Base-by-base conservation (phyloP, 92 coral and sea anemone species). In the Palythoa caribaeorum region DNA sequence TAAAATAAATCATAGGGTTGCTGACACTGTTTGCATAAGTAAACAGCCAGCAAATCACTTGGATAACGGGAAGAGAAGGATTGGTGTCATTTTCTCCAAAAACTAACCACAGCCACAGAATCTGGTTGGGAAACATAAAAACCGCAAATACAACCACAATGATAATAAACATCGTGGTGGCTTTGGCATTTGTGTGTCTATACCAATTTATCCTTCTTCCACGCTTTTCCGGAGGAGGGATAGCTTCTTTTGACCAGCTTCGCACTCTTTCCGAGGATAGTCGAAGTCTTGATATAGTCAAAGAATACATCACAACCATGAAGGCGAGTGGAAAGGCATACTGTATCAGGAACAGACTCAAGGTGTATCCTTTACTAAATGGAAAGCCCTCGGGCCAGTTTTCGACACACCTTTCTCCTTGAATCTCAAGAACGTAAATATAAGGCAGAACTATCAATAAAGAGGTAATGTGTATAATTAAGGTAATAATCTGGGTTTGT, bases 311-410 rank as follows among this genome's bases (percentile, higher is more conserved):
- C 12, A 94, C 79, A 3, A 89, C 91, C 95, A 95, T 94, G 62
- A 97, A 90, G 16, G 83, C 48, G 38, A 97, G 81, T 0, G 99
- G 99, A n/a, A 97, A 39, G 1, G 89, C 95, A 70, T 97, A 97
- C 84, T 97, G 99, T 6, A 93, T 76, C 14, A 94, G 90, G 60
- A 97, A 97, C 57, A 97, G 77, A 15, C 78, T 77, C 47, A 97
- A 72, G 0, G 99, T 97, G 78, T 95, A 97, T 12, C 85, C 78
- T 78, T 94, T 92, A 55, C 94, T 89, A 91, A 92, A 93, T 12
- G 89, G 38, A 86, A 87, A 76, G 9, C 38, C 79, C 9, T 71
- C 85, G 1, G 96, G 93, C 99, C 99, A 97, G 17, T 87, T 86
- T 75, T 97, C 99, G 1, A 79, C 88, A 71, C 99, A 97, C 13